phyloP scores from a whole-genome alignment of 2,888 invertebrate species.

The Omphaloscelis lunosa region DNA sequence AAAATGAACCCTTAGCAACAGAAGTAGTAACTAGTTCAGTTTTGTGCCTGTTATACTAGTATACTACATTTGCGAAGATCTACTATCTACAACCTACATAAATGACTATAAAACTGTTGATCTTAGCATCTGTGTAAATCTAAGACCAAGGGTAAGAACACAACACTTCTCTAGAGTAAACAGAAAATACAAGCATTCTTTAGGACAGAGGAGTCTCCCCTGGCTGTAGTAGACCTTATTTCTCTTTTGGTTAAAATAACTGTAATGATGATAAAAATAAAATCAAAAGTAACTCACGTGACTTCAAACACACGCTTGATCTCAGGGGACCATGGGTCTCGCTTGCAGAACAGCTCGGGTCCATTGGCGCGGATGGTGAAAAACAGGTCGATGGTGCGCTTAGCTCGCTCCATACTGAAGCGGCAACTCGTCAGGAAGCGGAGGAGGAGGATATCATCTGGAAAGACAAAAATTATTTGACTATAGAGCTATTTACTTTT shows the following conservation, averaged over 20 bases:
- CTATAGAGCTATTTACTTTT: not conserved
- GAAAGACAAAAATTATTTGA: constrained; percentile 54
- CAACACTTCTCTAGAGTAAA: not conserved
- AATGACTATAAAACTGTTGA: not conserved
- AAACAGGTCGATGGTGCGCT: constrained; percentile 89
- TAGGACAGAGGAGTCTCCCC: not conserved
- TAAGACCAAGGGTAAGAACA: not conserved
- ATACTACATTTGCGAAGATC: not conserved
- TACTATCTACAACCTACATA: not conserved
- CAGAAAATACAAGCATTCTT: not conserved
- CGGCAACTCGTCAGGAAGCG: constrained; percentile 90
- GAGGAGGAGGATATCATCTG: constrained; percentile 90
- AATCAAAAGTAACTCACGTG: constrained; percentile 85
- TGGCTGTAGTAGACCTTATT: not conserved
- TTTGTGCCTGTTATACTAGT: not conserved
- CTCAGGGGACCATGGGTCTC: constrained; percentile 90
- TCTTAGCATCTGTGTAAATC: not conserved
- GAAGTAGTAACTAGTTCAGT: not conserved
- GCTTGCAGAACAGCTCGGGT: constrained; percentile 91
- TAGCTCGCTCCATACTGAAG: constrained; percentile 90
- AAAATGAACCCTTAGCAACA: not conserved
- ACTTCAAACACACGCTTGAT: constrained; percentile 89
- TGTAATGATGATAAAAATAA: not conserved
- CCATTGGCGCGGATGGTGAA: constrained; percentile 91
- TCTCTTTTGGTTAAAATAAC: not conserved